Percentiles rank a stretch among this genome's conserved stretches.
Conservation (phyloP, 2,113 vertebrate species). For the Xiphorhynchus elegans region DNA sequence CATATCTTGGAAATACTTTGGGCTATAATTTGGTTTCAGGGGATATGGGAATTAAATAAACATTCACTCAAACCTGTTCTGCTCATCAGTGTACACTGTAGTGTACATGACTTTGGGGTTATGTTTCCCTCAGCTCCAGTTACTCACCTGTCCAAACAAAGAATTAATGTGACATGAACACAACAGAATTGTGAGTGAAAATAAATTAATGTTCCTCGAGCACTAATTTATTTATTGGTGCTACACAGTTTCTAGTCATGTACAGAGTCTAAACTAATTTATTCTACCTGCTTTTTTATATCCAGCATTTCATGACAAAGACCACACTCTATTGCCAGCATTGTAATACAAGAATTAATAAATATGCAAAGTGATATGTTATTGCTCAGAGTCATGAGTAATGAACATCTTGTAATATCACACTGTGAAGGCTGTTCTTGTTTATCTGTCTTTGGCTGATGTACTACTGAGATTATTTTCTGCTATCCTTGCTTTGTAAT, state of each 20-base stretch:
- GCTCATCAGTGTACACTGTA: not conserved
- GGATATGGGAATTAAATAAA: not conserved
- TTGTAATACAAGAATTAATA: conserved; percentile 56
- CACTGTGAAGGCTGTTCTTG: conserved; percentile 7
- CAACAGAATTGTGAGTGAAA: conserved; percentile 4
- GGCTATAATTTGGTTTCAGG: not conserved
- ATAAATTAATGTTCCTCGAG: conserved; percentile 37
- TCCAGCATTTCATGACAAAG: conserved; percentile 13
- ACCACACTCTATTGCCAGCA: not conserved
- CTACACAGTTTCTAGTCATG: not conserved
- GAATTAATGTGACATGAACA: conserved; percentile 22
- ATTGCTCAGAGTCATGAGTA: conserved; percentile 30
- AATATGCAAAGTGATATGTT: conserved; percentile 38
- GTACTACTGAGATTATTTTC: conserved; percentile 14
- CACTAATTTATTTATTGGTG: conserved; percentile 40
- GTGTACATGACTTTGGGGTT: not conserved
- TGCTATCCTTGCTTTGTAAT: conserved; percentile 14
- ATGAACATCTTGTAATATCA: conserved; percentile 30
- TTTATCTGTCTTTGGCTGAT: conserved; percentile 38
- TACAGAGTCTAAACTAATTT: conserved; percentile 41
- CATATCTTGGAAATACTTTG: not conserved
- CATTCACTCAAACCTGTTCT: not conserved
- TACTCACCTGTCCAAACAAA: conserved; percentile 1
- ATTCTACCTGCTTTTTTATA: not conserved
- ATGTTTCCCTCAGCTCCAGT: not conserved